Evolutionary conservation across 2,797 vertebrate species (phyloP).

Genomic region (Sitta carolinensis): DNA sequence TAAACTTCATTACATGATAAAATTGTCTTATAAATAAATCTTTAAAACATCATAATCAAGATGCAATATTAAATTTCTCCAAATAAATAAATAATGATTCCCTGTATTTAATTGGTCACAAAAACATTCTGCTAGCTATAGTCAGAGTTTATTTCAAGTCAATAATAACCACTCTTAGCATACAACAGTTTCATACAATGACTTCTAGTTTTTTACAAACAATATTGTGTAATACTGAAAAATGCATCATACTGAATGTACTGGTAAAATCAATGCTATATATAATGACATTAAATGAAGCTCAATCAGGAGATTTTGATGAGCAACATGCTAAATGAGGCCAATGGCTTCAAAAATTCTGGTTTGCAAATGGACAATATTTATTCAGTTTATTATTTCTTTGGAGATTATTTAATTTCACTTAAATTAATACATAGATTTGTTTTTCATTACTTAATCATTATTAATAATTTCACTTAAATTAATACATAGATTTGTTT

Average conservation of each 20-base stretch:
- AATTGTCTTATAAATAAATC: not conserved
- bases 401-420: not conserved
- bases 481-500: not conserved
- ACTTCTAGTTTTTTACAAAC: not conserved
- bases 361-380: not conserved
- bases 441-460: not conserved
- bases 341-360: not conserved
- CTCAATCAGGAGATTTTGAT: not conserved
- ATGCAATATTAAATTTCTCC: not conserved
- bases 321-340: not conserved
- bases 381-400: not conserved
- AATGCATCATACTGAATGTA: not conserved
- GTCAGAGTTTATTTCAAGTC: not conserved
- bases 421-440: not conserved
- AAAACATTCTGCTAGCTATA: not conserved
- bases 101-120: not conserved
- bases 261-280: not conserved
- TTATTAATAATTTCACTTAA: not conserved
- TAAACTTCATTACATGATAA: not conserved
- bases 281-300: not conserved
- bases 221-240: not conserved
- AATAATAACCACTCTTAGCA: not conserved
- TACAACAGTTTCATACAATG: not conserved
- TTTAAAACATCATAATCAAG: not conserved
- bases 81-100: not conserved